Percentiles rank a stretch among this genome's conserved stretches.
phyloP scores from a whole-genome alignment of 2,113 vertebrate species.

The Callaeas wilsoni region DNA sequence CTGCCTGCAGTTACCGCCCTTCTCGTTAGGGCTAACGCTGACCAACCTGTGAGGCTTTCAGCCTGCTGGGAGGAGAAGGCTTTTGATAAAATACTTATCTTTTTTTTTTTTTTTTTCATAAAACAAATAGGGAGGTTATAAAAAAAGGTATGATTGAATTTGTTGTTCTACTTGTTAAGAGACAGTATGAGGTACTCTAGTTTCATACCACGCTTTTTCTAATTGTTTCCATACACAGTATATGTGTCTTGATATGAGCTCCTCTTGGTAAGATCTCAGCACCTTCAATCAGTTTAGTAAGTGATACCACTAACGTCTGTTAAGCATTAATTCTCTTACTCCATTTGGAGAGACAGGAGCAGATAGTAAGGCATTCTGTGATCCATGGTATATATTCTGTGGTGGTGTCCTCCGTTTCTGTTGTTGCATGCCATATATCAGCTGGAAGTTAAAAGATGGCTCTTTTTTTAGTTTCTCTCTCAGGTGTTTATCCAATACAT shows the following conservation, averaged over 20 bases:
- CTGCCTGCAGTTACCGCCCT: not conserved
- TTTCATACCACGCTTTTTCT: not conserved
- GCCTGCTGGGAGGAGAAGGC: not conserved
- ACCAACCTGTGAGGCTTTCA: no score
- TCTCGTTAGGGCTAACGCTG: rapidly evolving
- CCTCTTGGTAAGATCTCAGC: not conserved
- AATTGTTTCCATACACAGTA: not conserved
- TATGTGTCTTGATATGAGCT: not conserved
- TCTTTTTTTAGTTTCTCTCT: not conserved
- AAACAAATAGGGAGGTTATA: not conserved
- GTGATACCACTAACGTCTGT: not conserved
- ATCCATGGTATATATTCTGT: not conserved
- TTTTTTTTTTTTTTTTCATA: not conserved
- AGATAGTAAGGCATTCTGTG: not conserved
- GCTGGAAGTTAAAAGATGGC: not conserved
- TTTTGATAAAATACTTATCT: not conserved
- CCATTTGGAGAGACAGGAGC: not conserved
- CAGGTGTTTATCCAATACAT: not conserved
- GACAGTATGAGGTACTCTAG: not conserved
- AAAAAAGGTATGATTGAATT: not conserved
- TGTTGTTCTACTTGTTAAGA: not conserved
- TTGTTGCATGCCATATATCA: not conserved
- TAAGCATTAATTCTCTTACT: not conserved
- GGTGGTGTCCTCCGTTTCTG: rapidly evolving
- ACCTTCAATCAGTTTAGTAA: not conserved